A percentile compares a stretch with the other conserved stretches of the same genome.
These are phyloP conservation scores for Drosophila jambulina DNA, from an alignment of 1,140 invertebrate genomes.

Conservation along the genomic window DNA sequence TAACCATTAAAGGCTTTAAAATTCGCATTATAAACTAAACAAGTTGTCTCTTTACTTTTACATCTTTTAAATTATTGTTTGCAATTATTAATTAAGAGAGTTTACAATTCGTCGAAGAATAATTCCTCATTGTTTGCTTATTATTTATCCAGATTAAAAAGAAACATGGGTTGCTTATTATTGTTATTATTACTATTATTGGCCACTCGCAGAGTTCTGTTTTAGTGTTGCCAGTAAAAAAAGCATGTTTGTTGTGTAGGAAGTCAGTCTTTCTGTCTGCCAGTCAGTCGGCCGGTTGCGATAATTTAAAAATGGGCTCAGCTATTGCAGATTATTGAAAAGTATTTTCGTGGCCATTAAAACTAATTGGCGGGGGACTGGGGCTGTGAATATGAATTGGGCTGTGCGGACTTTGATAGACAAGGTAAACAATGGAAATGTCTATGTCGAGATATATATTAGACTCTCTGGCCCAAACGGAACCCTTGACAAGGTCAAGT, in stretches of 20 bases:
- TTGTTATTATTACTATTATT: slow-evolving; percentile 38
- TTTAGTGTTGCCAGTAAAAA: slow-evolving; percentile 13
- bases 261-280: slow-evolving; percentile 24
- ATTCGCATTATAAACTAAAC: too few species aligned
- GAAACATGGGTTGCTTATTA: slow-evolving; percentile 7
- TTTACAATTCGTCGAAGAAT: neutral
- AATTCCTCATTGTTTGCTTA: neutral
- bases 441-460: slow-evolving; percentile 34
- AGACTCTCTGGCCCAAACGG: slow-evolving; percentile 4
- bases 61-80: too few species aligned
- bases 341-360: slow-evolving; percentile 54
- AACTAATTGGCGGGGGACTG: slow-evolving; percentile 63
- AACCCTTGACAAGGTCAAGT: slow-evolving; percentile 71
- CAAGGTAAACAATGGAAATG: slow-evolving; percentile 56
- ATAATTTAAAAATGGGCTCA: slow-evolving; percentile 30
- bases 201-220: slow-evolving; percentile 40
- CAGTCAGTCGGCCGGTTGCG: slow-evolving; percentile 5
- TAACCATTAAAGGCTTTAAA: too few species aligned
- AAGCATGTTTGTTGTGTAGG: slow-evolving; percentile 26
- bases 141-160: slow-evolving; percentile 7
- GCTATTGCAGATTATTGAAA: slow-evolving; percentile 48
- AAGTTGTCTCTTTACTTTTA: too few species aligned
- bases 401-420: slow-evolving; percentile 24
- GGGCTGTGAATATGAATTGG: slow-evolving; percentile 15
- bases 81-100: too few species aligned